Percentiles rank a stretch among this genome's conserved stretches.
Conservation (phyloP, 1,140 invertebrate genomes). For the Brachionus paranguensis region DNA sequence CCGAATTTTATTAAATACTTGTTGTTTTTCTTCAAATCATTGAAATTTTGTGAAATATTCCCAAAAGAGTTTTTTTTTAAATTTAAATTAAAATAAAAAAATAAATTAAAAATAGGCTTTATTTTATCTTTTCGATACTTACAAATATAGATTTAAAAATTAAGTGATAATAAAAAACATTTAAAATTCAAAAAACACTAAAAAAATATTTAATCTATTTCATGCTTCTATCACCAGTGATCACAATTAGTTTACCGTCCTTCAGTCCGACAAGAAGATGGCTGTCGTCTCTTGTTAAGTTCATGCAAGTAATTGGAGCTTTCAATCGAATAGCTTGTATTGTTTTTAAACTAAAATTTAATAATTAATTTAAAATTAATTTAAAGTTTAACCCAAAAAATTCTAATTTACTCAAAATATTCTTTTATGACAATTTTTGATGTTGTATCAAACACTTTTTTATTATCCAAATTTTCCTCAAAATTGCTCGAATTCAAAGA, state of each 20-base stretch:
- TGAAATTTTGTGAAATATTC: too few relatives aligned
- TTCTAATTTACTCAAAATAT: constrained; percentile 50
- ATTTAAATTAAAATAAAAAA: background rate
- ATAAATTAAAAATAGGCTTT: background rate
- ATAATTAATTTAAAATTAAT: constrained; percentile 55
- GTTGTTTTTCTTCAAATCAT: too few relatives aligned
- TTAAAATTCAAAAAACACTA: background rate
- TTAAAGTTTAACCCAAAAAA: constrained; percentile 44
- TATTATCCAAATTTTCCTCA: background rate
- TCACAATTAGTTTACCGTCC: constrained; percentile 63
- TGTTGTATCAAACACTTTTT: constrained; percentile 41
- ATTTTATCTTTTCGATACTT: background rate
- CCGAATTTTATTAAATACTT: too few relatives aligned
- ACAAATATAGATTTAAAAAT: background rate
- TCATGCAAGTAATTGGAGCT: constrained; percentile 60
- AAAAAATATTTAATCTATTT: constrained; percentile 18
- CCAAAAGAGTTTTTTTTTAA: too few relatives aligned
- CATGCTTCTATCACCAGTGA: constrained; percentile 49
- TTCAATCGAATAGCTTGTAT: constrained; percentile 58
- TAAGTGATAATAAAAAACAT: background rate
- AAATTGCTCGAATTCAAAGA: background rate
- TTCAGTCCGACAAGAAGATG: constrained; percentile 61
- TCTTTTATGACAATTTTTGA: constrained; percentile 58
- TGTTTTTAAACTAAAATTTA: constrained; percentile 45
- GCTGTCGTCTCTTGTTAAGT: constrained; percentile 60